Conservation (phyloP, 1,140 invertebrate genomes). For the Aphaenogaster ashmeadi region DNA sequence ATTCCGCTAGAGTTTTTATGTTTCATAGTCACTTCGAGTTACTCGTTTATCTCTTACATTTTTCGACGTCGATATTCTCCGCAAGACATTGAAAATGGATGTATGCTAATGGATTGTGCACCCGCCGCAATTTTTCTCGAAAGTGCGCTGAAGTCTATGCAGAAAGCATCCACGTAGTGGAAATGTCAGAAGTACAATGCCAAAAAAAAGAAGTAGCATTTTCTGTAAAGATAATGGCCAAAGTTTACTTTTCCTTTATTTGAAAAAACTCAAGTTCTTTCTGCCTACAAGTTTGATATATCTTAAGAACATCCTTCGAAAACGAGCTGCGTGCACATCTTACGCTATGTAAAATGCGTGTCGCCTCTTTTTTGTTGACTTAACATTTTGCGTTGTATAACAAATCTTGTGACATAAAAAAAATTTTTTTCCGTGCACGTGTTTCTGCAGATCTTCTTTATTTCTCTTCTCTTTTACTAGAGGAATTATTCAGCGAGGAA, state of each 20-base stretch:
- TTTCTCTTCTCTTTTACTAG: not conserved
- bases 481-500: not conserved
- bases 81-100: slow-evolving; percentile 21
- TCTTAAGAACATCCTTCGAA: slow-evolving; percentile 21
- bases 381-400: not conserved
- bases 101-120: slow-evolving; percentile 31
- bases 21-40: not conserved
- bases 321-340: slow-evolving; percentile 3
- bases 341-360: not conserved
- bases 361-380: not conserved
- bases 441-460: not conserved
- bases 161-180: not conserved
- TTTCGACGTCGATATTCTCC: not conserved
- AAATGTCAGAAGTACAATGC: not conserved
- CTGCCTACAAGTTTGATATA: slow-evolving; percentile 16
- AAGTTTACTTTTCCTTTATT: slow-evolving; percentile 36
- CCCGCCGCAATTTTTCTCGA: slow-evolving; percentile 5
- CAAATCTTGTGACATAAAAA: not conserved
- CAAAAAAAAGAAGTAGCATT: slow-evolving; percentile 13
- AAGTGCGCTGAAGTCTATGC: not conserved
- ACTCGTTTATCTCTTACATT: not conserved
- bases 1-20: not conserved
- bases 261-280: slow-evolving; percentile 35
- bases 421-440: not conserved
- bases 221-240: slow-evolving; percentile 36